Base-by-base conservation (phyloP, 2,797 vertebrate genomes). In the Vipera ursinii region DNA sequence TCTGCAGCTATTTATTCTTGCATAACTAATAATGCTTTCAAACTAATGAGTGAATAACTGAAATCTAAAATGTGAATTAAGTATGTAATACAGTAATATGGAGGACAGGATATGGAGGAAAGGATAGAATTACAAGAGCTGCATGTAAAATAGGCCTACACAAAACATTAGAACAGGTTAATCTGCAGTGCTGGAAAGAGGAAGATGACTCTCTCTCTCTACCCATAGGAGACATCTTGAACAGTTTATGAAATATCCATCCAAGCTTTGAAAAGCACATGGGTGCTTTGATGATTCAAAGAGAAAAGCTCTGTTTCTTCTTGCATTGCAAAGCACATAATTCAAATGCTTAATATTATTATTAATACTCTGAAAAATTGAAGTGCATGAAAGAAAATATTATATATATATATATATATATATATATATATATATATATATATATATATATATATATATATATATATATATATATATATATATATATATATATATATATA, bases 11-110 rank as follows among this genome's bases (percentile, higher is more conserved):
- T 86, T n/a, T 63, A 60, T 90, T 90, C 26, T 65, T 89, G 60
- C 51, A 86, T 90, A 28, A 87, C 53, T 59, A 69, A 17, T 59
- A 69, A 17, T 20, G 55, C 32, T 90, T 92, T 90, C 89, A 90
- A 51, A 90, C 90, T 92, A 90, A 90, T 90, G 61, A 73, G 60
- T 86, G 85, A 57, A 92, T 92, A 90, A 92, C 53, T 24, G 32
- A 87, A 69, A 57, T 24, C 82, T 92, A 63, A 90, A 87, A 59
- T 78, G 56, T 90, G 61, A 78, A 44, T 53, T 78, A 48, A 90
- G 55, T 90, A 87, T 90, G 87, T 92, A 90, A 90, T 90, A 53
- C 51, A 53, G 51, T 53, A 90, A 87, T 87, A 55, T 26, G 69
- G 53, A 92, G 32, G 55, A 53, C n/a, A 90, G 44, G 51, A 48